Evolutionary conservation across 2,113 vertebrate species (phyloP).

Genomic region (Nibea coibor): DNA sequence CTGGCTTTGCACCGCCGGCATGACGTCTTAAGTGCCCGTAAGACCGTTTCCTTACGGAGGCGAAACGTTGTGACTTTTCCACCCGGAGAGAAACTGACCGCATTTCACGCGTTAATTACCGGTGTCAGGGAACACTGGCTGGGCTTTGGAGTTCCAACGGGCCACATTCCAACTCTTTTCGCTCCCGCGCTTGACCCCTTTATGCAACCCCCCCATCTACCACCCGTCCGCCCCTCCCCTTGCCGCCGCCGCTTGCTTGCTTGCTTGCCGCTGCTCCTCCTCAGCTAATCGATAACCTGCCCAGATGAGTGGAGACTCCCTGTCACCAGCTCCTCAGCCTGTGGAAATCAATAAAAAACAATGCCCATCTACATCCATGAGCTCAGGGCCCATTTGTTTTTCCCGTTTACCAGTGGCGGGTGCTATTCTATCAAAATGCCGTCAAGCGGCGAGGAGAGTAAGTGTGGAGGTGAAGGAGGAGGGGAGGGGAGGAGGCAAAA

Average conservation of each 20-base stretch:
- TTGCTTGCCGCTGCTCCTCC: conserved; percentile 11
- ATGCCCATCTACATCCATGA: conserved; percentile 85
- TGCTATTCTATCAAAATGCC: conserved; percentile 82
- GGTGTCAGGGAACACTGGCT: conserved; percentile 36
- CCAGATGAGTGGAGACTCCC: conserved; percentile 81
- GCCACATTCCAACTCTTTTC: conserved; percentile 44
- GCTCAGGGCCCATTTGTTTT: conserved; percentile 76
- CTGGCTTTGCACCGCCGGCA: too few relatives aligned
- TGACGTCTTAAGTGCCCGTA: not conserved
- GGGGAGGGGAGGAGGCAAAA: not conserved
- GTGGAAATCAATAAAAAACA: conserved; percentile 89
- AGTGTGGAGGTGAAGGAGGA: not conserved
- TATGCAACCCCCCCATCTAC: too few relatives aligned
- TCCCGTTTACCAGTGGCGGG: conserved; percentile 77
- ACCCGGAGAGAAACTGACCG: conserved; percentile 29
- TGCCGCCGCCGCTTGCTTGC: too few relatives aligned
- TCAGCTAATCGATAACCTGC: conserved; percentile 65
- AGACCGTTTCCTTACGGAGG: not conserved
- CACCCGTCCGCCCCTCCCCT: too few relatives aligned
- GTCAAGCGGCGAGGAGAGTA: conserved; percentile 52
- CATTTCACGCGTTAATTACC: conserved; percentile 53
- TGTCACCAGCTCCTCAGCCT: conserved; percentile 79
- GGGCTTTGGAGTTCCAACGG: conserved; percentile 13
- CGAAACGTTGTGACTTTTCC: conserved; percentile 36
- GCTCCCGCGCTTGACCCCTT: not conserved